Conservation (phyloP, 2,888 invertebrate genomes). For the Eremobia ochroleuca region DNA sequence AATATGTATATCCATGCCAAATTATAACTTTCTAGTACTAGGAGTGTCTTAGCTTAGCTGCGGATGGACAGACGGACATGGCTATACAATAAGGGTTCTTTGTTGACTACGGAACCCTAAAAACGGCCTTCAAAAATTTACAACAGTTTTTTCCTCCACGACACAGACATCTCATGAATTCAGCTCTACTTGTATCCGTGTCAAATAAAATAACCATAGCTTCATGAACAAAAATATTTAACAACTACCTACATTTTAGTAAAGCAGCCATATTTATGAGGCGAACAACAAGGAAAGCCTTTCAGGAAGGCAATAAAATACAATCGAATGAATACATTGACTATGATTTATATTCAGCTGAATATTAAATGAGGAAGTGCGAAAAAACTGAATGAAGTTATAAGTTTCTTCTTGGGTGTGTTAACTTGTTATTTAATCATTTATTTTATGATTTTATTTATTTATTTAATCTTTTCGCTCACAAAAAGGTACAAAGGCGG, state of each 20-base stretch:
- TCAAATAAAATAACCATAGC: slow-evolving; percentile 27
- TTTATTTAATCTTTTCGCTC: no score
- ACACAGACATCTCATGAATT: background rate
- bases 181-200: slow-evolving; percentile 2
- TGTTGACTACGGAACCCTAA: no score
- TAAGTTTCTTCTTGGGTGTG: background rate
- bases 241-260: slow-evolving; percentile 20
- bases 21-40: no score
- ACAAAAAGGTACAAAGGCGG: no score
- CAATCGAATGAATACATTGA: slow-evolving; percentile 32
- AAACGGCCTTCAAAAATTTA: background rate
- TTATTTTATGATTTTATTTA: background rate
- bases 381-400: background rate
- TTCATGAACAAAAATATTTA: slow-evolving; percentile 30
- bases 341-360: slow-evolving; percentile 36
- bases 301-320: slow-evolving; percentile 42
- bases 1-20: no score
- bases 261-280: slow-evolving; percentile 42
- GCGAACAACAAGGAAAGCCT: slow-evolving; percentile 52
- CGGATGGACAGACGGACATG: no score
- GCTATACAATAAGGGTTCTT: no score
- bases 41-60: no score
- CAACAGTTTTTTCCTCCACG: background rate
- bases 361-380: background rate
- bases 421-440: background rate